Evolutionary conservation across 2,888 invertebrate species (phyloP), one percentile per base, ranked within the genome.

Genomic region (Xestia c-nigrum): DNA sequence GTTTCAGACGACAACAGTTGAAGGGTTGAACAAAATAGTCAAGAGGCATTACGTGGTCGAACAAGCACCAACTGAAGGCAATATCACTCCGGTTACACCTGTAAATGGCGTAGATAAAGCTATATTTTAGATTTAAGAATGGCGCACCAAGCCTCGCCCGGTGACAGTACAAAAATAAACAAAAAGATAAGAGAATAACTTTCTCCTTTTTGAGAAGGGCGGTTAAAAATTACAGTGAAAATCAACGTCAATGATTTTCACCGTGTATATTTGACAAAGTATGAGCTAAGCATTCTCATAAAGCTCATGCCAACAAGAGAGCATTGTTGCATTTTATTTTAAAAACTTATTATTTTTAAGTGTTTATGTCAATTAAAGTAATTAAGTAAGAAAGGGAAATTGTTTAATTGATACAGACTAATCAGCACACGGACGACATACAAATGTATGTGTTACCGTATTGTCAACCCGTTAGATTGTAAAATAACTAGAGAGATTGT

Each of bases 1-100:
- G 12, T 85, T 85, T 70, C 94, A 96, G 96, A 95, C 92, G 38
- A 95, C 95, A 1, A 94, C 95, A 16, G 93, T 90, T 0, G 90
- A 91, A 38, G 95, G 94, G 9, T 89, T 94, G 10, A 84, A 93
- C 38, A 92, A 93, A 85, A 89, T 87, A 14, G 92, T 91, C 1
- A 93, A 86, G 71, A 91, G 95, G 72, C 76, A 91, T 78, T 94
- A 92, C 71, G 88, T 85, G n/a, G 85, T 91, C 63, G 89, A 91
- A 24, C 77, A 90, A 83, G 92, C 77, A 92, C 75, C 31, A 47
- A 43, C 2, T 40, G 31, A 21, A 19, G 19, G 52, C 4, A 21
- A 40, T n/a, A 0, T 63, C 21, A 67, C 47, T 43, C 61, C 67
- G 19, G 21, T 50, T 31, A 31, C 31, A 16, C 14, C 63, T n/a